These are phyloP conservation scores for Stenolophus ochropezus DNA, from an alignment of 2,888 invertebrate genomes.

Conservation along the genomic window DNA sequence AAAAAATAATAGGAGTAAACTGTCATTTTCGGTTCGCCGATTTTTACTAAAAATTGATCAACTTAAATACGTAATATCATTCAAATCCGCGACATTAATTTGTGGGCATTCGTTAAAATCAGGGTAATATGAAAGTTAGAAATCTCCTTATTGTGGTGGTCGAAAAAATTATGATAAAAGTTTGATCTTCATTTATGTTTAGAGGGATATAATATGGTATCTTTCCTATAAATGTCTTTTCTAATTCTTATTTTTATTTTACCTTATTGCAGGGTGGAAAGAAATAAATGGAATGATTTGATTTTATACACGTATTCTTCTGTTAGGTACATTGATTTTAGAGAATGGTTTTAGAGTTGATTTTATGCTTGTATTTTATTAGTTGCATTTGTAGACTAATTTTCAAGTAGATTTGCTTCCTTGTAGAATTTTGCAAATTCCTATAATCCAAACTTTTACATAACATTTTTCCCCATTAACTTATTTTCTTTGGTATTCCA, in stretches of 20 bases:
- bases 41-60: too few species aligned
- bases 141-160: too few species aligned
- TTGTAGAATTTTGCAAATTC: not conserved
- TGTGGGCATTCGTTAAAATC: too few species aligned
- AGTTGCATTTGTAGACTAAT: not conserved
- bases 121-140: too few species aligned
- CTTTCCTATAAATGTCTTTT: not conserved
- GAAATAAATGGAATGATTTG: constrained; percentile 64
- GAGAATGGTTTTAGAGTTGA: constrained; percentile 49
- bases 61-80: too few species aligned
- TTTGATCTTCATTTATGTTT: not conserved
- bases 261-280: constrained; percentile 67
- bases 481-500: too few species aligned
- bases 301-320: constrained; percentile 58
- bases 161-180: too few species aligned
- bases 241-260: constrained; percentile 43
- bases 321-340: constrained; percentile 57
- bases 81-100: too few species aligned
- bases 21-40: too few species aligned
- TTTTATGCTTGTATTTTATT: constrained; percentile 32
- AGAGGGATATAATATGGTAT: not conserved
- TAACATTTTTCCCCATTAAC: too few species aligned
- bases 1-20: too few species aligned
- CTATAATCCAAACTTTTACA: not conserved
- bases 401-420: not conserved